Evolutionary conservation across 37 sponge, comb jelly and placozoan genomes (phyloP), one percentile per base, ranked within the genome.

Genomic region (Petrosia ficiformis): DNA sequence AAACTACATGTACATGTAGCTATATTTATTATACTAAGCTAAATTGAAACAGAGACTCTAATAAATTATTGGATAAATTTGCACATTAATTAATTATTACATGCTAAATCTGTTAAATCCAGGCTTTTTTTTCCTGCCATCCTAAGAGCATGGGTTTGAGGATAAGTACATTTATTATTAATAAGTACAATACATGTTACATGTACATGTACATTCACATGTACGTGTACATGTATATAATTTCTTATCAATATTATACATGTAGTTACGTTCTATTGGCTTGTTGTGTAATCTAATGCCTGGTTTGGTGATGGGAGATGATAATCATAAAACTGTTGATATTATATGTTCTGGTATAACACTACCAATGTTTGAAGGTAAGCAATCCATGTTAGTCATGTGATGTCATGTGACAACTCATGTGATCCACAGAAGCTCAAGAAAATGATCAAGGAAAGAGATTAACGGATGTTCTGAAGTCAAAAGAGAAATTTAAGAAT

Each of bases 261-360:
- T 22, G 4, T 57, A 87, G 87, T 56, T 87, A 38, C 73, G 66
- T 35, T 57, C 65, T 36, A 65, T 87, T 22, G 87, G 87, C 24
- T 54, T 61, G 19, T 42, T 81, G 43, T 87, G 87, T 66, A 70
- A 80, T 2, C 63, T 87, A 28, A 81, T 87, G 87, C 87, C 87
- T 0, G 54, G 73, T 32, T 42, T 42, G 29, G 72, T 77, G 29
- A 54, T 39, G 4, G 57, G 60, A 0, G 59, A 73, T 32, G 40
- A 59, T 11, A 66, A 78, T 60, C 54, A 38, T 34, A 44, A 58
- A n/a, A 43, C 74, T n/a, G 57, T 85, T 33, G 1, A 65, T 3
- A 71, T 39, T 19, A 39, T 85, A 3, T 54, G 59, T 2, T 60
- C 72, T 24, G 86, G 86, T 0, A 74, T 85, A n/a, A 65, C 79